These are phyloP conservation scores for Sylvilagus floridanus DNA, from an alignment of 2,797 vertebrate genomes.

Conservation along the genomic window DNA sequence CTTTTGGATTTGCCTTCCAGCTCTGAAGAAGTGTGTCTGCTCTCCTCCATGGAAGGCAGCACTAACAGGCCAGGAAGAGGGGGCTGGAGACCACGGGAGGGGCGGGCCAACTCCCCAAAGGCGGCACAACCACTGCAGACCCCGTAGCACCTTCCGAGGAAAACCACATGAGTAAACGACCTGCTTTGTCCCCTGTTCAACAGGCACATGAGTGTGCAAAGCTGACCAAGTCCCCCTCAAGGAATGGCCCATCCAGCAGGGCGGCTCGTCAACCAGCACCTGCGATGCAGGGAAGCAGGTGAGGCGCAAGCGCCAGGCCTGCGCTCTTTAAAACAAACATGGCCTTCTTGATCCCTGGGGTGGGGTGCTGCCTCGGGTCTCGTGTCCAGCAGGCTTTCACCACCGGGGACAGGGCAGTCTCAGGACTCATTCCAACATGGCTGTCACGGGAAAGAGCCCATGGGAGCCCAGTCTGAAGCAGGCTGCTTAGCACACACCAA, in stretches of 20 bases:
- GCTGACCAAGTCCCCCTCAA: background rate
- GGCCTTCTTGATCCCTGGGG: background rate
- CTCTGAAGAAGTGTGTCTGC: background rate
- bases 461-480: no score
- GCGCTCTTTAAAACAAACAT: no score
- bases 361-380: background rate
- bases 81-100: background rate
- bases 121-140: no score
- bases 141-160: background rate
- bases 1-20: background rate
- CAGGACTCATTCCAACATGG: background rate
- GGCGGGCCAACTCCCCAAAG: background rate
- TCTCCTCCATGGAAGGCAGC: background rate
- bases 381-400: background rate
- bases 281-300: no score
- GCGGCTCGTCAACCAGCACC: background rate
- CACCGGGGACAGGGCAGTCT: background rate
- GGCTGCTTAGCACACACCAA: background rate
- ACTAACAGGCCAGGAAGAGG: background rate
- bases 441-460: background rate
- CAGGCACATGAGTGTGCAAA: background rate
- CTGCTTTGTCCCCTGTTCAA: background rate
- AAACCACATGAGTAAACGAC: fast-evolving
- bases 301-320: no score
- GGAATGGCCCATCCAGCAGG: background rate